Evolutionary conservation across 2,888 invertebrate genomes (phyloP).

Genomic region (Agriotes lineatus): DNA sequence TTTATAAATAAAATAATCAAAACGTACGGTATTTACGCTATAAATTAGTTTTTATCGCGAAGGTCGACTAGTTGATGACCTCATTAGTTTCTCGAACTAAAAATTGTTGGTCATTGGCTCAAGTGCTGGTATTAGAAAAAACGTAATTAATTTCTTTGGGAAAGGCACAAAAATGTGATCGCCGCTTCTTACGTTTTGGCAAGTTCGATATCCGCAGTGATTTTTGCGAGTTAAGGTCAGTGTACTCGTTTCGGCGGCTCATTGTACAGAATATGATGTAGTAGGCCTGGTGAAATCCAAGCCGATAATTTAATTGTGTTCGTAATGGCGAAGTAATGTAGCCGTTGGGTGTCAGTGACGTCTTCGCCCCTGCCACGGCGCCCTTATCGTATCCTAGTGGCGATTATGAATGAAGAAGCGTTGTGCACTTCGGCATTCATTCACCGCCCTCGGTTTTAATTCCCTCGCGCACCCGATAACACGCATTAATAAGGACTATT

Average conservation of each 20-base stretch:
- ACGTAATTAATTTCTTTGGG: not conserved
- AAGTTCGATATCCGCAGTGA: conserved; percentile 29
- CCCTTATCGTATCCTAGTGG: not conserved
- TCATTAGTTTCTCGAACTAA: too few species aligned
- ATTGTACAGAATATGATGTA: not conserved
- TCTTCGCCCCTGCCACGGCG: not conserved
- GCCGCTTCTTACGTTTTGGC: not conserved
- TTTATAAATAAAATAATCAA: too few species aligned
- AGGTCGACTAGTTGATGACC: too few species aligned
- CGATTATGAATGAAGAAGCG: not conserved
- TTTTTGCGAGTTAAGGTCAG: conserved; percentile 24
- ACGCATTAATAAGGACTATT: conserved; percentile 25
- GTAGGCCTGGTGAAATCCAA: conserved; percentile 13
- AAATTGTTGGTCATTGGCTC: too few species aligned
- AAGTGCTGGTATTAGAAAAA: too few species aligned
- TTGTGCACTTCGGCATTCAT: not conserved
- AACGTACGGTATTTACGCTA: too few species aligned
- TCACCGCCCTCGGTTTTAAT: not conserved
- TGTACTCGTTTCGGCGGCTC: conserved; percentile 19
- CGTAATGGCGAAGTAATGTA: conserved; percentile 23
- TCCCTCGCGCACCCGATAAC: too few species aligned
- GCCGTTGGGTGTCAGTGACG: conserved; percentile 1
- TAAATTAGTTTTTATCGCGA: too few species aligned
- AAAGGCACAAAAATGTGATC: not conserved
- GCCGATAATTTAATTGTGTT: conserved; percentile 17